These are phyloP conservation scores for Lissonota sp. DNA, from an alignment of 2,888 invertebrate species.

Conservation along the genomic window DNA sequence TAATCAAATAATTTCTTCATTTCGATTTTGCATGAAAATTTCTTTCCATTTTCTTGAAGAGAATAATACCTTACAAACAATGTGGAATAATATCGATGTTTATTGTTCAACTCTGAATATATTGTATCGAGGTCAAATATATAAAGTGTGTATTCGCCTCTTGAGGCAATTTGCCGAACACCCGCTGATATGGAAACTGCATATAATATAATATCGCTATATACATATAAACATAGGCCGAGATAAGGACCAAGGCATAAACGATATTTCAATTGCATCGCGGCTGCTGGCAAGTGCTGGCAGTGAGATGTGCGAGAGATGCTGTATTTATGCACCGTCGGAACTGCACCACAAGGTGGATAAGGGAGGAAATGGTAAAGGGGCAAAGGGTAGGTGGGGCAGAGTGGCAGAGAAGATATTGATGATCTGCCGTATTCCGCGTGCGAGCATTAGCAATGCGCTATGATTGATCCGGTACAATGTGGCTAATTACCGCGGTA, in stretches of 20 bases:
- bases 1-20: too few species aligned
- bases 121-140: too few species aligned
- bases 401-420: constrained; percentile 59
- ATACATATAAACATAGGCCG: neutral
- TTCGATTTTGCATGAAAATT: too few species aligned
- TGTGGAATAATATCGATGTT: too few species aligned
- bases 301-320: constrained; percentile 48
- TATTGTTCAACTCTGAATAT: too few species aligned
- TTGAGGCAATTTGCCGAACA: neutral
- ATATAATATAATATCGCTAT: neutral
- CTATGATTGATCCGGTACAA: constrained; percentile 69
- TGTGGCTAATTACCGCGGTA: constrained; percentile 65
- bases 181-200: too few species aligned
- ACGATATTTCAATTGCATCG: constrained; percentile 56
- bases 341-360: constrained; percentile 22
- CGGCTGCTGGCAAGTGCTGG: constrained; percentile 34
- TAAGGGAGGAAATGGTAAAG: constrained; percentile 14
- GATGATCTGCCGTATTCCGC: constrained; percentile 62
- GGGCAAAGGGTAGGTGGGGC: constrained; percentile 38
- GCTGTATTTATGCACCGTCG: constrained; percentile 25
- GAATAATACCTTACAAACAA: too few species aligned
- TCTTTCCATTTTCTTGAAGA: too few species aligned
- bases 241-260: constrained; percentile 39
- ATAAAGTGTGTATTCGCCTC: neutral
- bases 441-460: constrained; percentile 58